Evolutionary conservation across 1,140 invertebrate genomes (phyloP), one percentile per base, ranked within the genome.

Genomic region (Alviniconcha marisindica): DNA sequence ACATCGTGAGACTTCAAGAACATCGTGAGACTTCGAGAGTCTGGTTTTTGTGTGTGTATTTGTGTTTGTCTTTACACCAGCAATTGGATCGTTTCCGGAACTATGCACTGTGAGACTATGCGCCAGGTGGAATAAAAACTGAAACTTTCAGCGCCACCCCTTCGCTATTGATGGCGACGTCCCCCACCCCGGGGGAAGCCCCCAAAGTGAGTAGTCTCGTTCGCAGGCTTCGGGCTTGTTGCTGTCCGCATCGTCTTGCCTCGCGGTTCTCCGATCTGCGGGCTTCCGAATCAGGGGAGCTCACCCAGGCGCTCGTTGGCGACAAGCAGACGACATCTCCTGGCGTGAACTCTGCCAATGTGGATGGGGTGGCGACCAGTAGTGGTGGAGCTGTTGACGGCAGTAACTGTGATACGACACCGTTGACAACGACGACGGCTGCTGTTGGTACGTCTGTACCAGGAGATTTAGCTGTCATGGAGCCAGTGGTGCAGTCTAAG

Each of bases 241-340:
- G 77, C 77, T 78, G 77, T 38, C 51, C n/a, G 51, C 77, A 56
- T 18, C 44, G 48, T 3, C 51, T 78, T 3, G 51, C 31, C 33
- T 40, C 77, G 0, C 51, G 77, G 31, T 78, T 78, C 54, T 60
- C 77, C 51, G 77, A 78, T 54, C 51, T 78, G 77, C 77, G 77
- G 12, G 51, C 77, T 51, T 54, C 54, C 15, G 77, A 78, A 42
- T 78, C 77, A 56, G 77, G 77, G 48, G 77, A 78, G 77, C 77
- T 78, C 7, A 78, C 77, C 51, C 77, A 78, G 36, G 77, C 77
- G 7, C 77, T 78, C n/a, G 77, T 78, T 18, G 76, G 76, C 18
- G 76, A 56, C 51, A 60, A 60, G 77, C 51, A 36, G 44, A 63
- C 51, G 51, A 14, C 51, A 14, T 31, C 51, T 42, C 7, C 1